Base-by-base conservation (phyloP, 2,797 vertebrate genomes). In the Bradypodion pumilum region DNA sequence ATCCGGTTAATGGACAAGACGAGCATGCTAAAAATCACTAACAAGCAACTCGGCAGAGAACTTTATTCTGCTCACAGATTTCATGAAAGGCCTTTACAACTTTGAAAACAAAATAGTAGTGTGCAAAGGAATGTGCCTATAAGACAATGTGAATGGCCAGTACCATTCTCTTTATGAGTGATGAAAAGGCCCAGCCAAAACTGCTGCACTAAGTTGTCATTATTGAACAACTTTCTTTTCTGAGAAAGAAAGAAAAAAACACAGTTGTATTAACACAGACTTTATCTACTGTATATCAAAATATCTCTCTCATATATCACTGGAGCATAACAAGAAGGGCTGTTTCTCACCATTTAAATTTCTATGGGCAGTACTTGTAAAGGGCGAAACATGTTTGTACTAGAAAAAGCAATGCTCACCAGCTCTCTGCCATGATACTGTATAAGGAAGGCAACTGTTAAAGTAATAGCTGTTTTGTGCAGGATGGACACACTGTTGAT, bases 31-130 rank as follows among this genome's bases (percentile, higher is more conserved):
- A 92, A 52, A 87, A 94, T 91, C 92, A 19, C 65, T 68, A 35
- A 68, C 65, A 84, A 83, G 88, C n/a, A 93, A 83, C 85, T 63
- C 32, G 92, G 77, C 78, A 88, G 88, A 49, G 89, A 93, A 81
- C 87, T 82, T 86, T 62, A 74, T 83, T 74, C 91, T 91, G 86
- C 85, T 89, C 86, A 91, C 80, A 85, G 80, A 88, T 76, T 68
- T 87, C 86, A 84, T 86, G 89, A 87, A 78, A 87, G n/a, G 46
- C 56, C 62, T 83, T 21, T 80, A 88, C 35, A 86, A 56, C 1
- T 70, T 2, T 82, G 56, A 74, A 68, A 89, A 87, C 74, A 91
- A 88, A 89, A n/a, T n/a, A 79, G 1, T 25, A 83, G 27, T 4
- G 75, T 84, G 75, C 81, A 85, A 87, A 74, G 91, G 56, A 89